Base-by-base conservation (phyloP, 2,113 vertebrate genomes). In the Willisornis vidua region DNA sequence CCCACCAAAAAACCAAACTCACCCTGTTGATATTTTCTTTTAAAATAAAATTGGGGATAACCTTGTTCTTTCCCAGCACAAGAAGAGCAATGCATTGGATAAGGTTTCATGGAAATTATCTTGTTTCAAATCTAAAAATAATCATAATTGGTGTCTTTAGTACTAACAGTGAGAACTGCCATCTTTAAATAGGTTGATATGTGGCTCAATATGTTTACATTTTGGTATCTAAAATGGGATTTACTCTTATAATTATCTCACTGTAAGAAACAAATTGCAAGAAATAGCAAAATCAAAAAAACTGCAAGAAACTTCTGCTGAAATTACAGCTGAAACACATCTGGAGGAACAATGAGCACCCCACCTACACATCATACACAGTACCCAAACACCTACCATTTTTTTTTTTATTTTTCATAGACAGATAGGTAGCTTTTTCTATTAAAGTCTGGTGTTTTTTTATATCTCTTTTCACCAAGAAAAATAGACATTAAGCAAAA, bases 61-160 rank as follows among this genome's bases (percentile, higher is more conserved):
- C 35, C 22, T 11, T 4, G 9, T 2, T 18, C 4, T 26, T 51
- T 81, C 35, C 6, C 26, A 54, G 9, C 8, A 59, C 12, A 93
- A 61, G 23, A 57, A 63, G 4, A 51, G 11, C 25, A 67, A 67
- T 49, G 8, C 9, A 67, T 67, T 39, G 33, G 6, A 68, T 62
- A 55, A 43, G 10, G 22, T 67, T 95, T 66, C 35, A 78, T 51
- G 10, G 63, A 91, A 94, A 88, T 70, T 76, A 39, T 37, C 51
- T 80, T 93, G 7, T 12, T 86, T 2, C 26, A 89, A 87, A 86
- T 76, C 45, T 93, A 74, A 96, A 96, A 96, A 77, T 72, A 88
- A 57, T 62, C 8, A 45, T 89, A 92, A 92, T 37, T 95, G 14
- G 9, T 88, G 41, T 74, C 22, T 84, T 90, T 67, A 66, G 18